Evolutionary conservation across 2,797 vertebrate species (phyloP), one percentile per base, ranked within the genome.

Genomic region (Leptoclinus maculatus): DNA sequence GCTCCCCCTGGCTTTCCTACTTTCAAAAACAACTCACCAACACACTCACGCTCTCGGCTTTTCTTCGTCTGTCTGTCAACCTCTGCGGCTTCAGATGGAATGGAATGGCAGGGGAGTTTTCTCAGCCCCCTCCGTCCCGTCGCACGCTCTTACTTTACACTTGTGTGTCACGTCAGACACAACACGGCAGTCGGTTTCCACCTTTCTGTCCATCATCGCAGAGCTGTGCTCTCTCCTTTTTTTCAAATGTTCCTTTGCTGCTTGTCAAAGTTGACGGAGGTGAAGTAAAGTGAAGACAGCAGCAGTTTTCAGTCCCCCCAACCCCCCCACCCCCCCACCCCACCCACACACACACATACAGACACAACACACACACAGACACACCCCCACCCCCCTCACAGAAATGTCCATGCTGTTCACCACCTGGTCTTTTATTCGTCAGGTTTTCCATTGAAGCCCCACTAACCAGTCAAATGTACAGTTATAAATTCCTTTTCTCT

Each of bases 11-110:
- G 74, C 79, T 88, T 77, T 79, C 58, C 81, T 54, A 86, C 39
- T 72, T 84, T 91, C 78, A 84, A 88, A 89, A 89, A 89, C 83
- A 89, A 87, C 89, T 78, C 82, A 79, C 78, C 79, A 78, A 81
- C 78, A 81, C 78, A 87, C 86, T 85, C 88, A 70, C 78, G 66
- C 66, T 82, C 76, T 62, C 54, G 71, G 67, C 82, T 73, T 70
- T 76, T 76, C 79, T 83, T 59, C 66, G 58, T 82, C 76, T 70
- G 38, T 45, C 70, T 73, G 23, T 72, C 80, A 76, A 25, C 60
- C 29, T 76, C 62, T 54, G 36, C 10, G 34, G 53, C 19, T 53
- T 58, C 34, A 47, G 39, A 49, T 17, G 47, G 64, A 47, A 34
- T n/a, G 49, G 27, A 29, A 79, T 23, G 60, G 70, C 67, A 32